phyloP scores from a whole-genome alignment of 2,888 invertebrate species.

The Spicauda simplicius region DNA sequence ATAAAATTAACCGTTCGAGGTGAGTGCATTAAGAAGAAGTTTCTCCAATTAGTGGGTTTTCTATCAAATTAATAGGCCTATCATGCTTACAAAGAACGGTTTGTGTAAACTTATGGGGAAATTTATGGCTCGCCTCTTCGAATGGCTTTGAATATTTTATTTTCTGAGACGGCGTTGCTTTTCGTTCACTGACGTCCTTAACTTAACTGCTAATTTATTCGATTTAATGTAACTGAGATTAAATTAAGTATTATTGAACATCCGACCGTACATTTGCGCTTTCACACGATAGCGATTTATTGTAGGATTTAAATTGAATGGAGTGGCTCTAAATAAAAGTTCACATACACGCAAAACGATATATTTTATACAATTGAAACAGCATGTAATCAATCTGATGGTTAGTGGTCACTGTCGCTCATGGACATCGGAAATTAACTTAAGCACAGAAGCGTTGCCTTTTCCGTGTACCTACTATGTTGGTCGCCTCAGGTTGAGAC shows the following conservation, averaged over 20 bases:
- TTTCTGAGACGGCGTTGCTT: background rate
- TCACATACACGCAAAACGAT: no score
- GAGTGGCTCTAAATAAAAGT: no score
- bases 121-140: constrained; percentile 39
- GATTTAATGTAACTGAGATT: background rate
- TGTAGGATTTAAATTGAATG: no score
- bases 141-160: constrained; percentile 26
- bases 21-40: constrained; percentile 45
- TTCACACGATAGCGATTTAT: background rate
- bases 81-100: constrained; percentile 47
- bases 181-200: constrained; percentile 10
- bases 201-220: constrained; percentile 20
- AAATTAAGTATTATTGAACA: background rate
- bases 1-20: constrained; percentile 50
- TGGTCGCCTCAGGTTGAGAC: no score
- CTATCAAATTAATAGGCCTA: constrained; percentile 55
- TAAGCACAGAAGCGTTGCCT: no score
- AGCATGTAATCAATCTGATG: no score
- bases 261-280: background rate
- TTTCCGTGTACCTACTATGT: no score
- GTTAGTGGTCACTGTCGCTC: no score
- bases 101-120: constrained; percentile 36
- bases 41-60: constrained; percentile 55
- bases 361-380: no score
- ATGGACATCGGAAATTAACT: no score